phyloP scores from a whole-genome alignment of 2,797 vertebrate species.

The Ptychobarbus kaznakovi region DNA sequence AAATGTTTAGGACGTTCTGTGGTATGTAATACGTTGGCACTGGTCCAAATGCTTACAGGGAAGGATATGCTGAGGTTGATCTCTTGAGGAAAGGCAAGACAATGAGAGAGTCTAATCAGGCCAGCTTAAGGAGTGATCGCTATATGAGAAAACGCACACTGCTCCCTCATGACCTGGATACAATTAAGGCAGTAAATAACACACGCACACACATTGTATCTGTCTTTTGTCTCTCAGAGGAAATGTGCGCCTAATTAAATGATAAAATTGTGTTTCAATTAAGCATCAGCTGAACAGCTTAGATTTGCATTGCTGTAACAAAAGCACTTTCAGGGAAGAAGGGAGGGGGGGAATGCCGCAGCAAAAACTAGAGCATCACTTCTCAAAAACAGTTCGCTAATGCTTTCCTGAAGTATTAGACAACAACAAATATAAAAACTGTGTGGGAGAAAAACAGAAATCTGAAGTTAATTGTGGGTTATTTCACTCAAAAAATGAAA shows the following conservation, averaged over 20 bases:
- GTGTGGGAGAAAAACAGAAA: neutral
- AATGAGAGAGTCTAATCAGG: slow-evolving; percentile 27
- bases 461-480: neutral
- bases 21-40: neutral
- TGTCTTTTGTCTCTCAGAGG: slow-evolving; percentile 2
- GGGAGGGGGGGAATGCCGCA: neutral
- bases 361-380: slow-evolving; percentile 1
- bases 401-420: neutral
- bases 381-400: neutral
- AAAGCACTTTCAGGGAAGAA: neutral
- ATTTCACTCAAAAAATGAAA: neutral
- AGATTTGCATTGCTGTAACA: slow-evolving; percentile 29
- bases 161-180: neutral
- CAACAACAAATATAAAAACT: neutral
- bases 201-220: slow-evolving; percentile 7
- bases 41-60: neutral
- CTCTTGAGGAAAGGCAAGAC: slow-evolving; percentile 14
- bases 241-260: slow-evolving; percentile 47
- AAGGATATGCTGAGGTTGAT: slow-evolving; percentile 23
- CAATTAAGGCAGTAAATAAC: slow-evolving; percentile 15
- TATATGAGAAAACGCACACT: slow-evolving; percentile 26
- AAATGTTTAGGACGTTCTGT: neutral
- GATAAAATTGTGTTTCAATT: slow-evolving; percentile 21
- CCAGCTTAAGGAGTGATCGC: slow-evolving; percentile 29
- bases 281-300: slow-evolving; percentile 39